phyloP scores from a whole-genome alignment of 2,888 invertebrate species.

The Apamea sordens region DNA sequence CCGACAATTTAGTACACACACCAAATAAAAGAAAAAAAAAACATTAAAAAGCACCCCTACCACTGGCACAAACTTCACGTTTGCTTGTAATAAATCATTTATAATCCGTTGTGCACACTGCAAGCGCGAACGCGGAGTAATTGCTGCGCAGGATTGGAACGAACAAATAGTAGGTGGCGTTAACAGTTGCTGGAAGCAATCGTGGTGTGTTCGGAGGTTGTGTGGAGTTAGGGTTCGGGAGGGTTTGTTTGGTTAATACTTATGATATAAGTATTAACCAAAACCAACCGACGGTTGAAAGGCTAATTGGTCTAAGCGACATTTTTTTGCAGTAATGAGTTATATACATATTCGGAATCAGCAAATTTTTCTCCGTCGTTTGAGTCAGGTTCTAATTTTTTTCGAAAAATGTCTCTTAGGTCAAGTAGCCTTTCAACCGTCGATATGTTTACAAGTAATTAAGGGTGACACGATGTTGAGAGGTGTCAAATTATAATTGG shows the following conservation, averaged over 20 bases:
- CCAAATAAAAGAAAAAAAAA: constrained; percentile 35
- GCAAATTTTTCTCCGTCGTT: too few species aligned
- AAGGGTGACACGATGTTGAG: neutral
- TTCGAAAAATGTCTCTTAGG: too few species aligned
- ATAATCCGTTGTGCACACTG: constrained; percentile 73
- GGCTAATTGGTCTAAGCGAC: too few species aligned
- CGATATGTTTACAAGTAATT: neutral
- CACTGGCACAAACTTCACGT: constrained; percentile 50
- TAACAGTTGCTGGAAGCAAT: constrained; percentile 38
- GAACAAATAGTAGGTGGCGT: constrained; percentile 64
- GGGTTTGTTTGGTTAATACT: neutral
- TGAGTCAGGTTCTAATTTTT: too few species aligned
- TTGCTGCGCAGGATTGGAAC: constrained; percentile 66
- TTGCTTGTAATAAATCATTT: constrained; percentile 72
- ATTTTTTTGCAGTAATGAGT: too few species aligned
- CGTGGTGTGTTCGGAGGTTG: constrained; percentile 25
- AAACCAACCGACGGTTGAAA: too few species aligned
- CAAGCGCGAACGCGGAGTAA: constrained; percentile 69
- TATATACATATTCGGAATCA: too few species aligned
- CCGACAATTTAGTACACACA: constrained; percentile 38
- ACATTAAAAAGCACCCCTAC: constrained; percentile 51
- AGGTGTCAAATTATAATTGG: neutral
- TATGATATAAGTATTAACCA: too few species aligned
- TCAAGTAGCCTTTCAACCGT: too few species aligned
- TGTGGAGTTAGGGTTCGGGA: neutral